These are phyloP conservation scores for Ciconia maguari DNA, from an alignment of 2,113 vertebrate genomes.

Conservation along the genomic window DNA sequence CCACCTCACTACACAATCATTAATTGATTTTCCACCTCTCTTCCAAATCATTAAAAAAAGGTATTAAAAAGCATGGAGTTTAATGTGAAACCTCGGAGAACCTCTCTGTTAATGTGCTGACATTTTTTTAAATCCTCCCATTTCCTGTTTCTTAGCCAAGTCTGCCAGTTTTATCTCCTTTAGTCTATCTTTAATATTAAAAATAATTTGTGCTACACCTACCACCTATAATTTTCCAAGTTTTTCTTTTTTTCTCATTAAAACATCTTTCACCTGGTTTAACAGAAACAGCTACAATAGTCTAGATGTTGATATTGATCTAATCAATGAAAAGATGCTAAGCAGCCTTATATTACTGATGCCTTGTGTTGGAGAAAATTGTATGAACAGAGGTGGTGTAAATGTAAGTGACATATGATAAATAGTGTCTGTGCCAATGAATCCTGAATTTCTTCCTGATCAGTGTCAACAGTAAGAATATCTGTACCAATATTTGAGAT, in stretches of 20 bases:
- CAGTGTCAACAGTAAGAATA: background rate
- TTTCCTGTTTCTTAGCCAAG: background rate
- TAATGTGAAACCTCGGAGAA: background rate
- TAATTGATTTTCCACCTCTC: background rate
- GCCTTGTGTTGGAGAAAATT: background rate
- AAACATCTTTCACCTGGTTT: background rate
- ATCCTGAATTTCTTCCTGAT: slow-evolving; percentile 8
- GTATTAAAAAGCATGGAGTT: background rate
- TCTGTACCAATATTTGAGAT: slow-evolving; percentile 33
- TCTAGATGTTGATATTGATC: slow-evolving; percentile 27
- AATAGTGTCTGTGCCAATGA: slow-evolving; percentile 38
- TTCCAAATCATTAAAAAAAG: background rate
- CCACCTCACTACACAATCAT: background rate
- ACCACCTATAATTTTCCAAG: background rate
- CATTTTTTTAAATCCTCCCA: fast-evolving
- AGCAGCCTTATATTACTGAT: background rate
- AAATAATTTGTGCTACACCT: background rate
- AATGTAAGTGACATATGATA: slow-evolving; percentile 51
- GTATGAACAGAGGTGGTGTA: background rate
- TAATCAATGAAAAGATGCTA: slow-evolving; percentile 31
- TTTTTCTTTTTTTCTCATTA: background rate
- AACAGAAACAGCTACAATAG: background rate
- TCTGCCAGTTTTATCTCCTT: background rate
- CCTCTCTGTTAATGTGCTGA: background rate
- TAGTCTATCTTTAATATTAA: background rate